phyloP scores from a whole-genome alignment of 2,888 invertebrate species.

The Malthinus flaveolus region DNA sequence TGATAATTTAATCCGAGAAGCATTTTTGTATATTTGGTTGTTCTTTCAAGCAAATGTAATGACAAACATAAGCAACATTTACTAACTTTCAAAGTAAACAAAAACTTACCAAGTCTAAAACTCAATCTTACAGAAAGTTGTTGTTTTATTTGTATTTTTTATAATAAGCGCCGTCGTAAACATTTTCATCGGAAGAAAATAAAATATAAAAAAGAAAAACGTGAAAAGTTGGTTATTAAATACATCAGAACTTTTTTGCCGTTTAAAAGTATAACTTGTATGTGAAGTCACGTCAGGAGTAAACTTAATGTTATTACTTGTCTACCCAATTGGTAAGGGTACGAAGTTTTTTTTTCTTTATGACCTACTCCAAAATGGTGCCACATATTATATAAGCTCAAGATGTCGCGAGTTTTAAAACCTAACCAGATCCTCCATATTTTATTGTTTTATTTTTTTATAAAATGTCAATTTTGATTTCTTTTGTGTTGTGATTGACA shows the following conservation, averaged over 20 bases:
- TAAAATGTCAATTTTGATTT: no score
- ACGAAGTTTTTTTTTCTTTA: constrained; percentile 26
- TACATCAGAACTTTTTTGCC: constrained; percentile 21
- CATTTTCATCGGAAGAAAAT: constrained; percentile 14
- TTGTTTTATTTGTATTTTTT: constrained; percentile 15
- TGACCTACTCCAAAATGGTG: constrained; percentile 13
- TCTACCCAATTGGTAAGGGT: constrained; percentile 22
- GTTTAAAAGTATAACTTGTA: constrained; percentile 24
- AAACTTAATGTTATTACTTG: constrained; percentile 26
- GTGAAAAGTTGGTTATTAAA: constrained; percentile 17
- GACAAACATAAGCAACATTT: constrained; percentile 10
- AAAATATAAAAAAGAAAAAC: constrained; percentile 23
- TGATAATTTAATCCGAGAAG: no score
- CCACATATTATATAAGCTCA: constrained; percentile 18
- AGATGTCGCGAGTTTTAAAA: constrained; percentile 12
- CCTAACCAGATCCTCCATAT: no score
- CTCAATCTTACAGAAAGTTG: constrained; percentile 4
- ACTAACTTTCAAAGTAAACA: constrained; percentile 13
- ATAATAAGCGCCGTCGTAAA: constrained; percentile 19
- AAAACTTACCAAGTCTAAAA: background rate
- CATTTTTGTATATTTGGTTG: background rate
- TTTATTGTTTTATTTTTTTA: no score
- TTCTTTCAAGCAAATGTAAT: constrained; percentile 5
- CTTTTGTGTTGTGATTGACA: no score
- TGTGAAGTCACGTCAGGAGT: constrained; percentile 26